Conservation (phyloP, 2,888 invertebrate genomes). For the Melanophora roralis region DNA sequence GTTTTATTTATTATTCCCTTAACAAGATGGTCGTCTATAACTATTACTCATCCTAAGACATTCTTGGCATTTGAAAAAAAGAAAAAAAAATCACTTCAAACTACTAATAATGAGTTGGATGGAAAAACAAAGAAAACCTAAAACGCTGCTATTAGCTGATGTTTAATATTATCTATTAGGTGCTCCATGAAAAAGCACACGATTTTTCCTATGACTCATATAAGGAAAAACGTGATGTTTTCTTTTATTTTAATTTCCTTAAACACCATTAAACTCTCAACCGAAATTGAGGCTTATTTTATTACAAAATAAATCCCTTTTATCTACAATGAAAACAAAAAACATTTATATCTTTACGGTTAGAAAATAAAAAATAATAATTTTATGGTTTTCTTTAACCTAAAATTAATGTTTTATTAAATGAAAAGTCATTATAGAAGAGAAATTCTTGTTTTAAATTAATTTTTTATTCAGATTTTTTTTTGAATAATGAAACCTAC, state of each 20-base stretch:
- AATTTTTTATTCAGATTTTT: neutral
- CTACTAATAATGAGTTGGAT: neutral
- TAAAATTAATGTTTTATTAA: neutral
- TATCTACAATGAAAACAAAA: too few relatives aligned
- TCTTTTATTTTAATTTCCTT: neutral
- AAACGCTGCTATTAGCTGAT: neutral
- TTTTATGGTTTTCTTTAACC: neutral
- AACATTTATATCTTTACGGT: too few relatives aligned
- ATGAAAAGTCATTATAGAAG: neutral
- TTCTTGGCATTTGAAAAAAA: conserved; percentile 8
- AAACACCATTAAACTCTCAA: neutral
- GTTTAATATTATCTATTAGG: neutral
- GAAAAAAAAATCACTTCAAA: neutral
- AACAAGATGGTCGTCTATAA: neutral
- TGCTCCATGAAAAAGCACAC: neutral
- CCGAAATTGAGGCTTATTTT: neutral
- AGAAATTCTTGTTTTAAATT: neutral
- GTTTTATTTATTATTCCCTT: neutral
- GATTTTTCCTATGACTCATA: conserved; percentile 41
- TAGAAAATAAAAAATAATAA: neutral
- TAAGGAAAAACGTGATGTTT: conserved; percentile 27
- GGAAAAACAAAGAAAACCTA: neutral
- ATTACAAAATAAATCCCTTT: neutral
- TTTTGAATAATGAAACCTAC: conserved; percentile 3
- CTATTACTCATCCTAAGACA: conserved; percentile 25